These are phyloP conservation scores for Conopomorpha cramerella DNA, from an alignment of 1,140 invertebrate genomes.

Conservation along the genomic window DNA sequence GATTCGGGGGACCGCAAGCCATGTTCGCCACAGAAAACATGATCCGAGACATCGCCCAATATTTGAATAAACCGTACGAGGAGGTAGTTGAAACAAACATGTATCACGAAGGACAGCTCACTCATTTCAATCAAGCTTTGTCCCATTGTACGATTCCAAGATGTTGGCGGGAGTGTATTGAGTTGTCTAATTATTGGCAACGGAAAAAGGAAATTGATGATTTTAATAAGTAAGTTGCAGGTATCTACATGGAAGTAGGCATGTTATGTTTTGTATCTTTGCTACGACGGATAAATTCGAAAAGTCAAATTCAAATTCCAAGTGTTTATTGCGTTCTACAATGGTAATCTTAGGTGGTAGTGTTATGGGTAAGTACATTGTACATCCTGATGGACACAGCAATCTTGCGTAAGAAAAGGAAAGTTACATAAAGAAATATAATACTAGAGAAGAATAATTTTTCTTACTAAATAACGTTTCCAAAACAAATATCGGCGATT, in stretches of 20 bases:
- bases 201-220: constrained; percentile 57
- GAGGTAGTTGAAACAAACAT: constrained; percentile 64
- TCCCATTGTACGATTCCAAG: constrained; percentile 67
- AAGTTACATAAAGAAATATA: no score
- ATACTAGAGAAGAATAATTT: no score
- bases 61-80: constrained; percentile 53
- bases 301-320: no score
- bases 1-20: constrained; percentile 77
- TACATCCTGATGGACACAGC: no score
- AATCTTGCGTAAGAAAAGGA: no score
- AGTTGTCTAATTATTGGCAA: constrained; percentile 61
- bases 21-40: constrained; percentile 73
- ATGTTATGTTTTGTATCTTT: no score
- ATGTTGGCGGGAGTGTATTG: constrained; percentile 75
- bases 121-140: constrained; percentile 71
- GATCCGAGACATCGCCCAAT: constrained; percentile 67
- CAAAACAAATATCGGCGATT: no score
- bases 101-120: constrained; percentile 72
- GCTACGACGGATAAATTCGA: no score
- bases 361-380: no score
- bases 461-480: no score
- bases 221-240: constrained; percentile 65
- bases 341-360: no score
- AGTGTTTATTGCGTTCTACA: no score
- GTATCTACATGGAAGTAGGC: constrained; percentile 1